phyloP scores from a whole-genome alignment of 2,113 vertebrate species.

The Synodontis membranacea region DNA sequence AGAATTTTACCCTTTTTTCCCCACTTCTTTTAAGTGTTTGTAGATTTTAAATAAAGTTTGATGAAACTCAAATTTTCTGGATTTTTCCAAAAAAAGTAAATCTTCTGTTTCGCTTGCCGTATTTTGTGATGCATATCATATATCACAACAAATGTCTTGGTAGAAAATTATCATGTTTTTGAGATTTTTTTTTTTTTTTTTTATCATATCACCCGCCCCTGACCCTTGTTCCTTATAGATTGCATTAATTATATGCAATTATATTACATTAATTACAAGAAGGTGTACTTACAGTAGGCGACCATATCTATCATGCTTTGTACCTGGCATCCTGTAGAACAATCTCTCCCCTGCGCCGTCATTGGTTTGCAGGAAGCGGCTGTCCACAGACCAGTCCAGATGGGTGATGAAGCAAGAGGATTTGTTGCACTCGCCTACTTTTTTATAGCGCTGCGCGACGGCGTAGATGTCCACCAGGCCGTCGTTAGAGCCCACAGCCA shows the following conservation, averaged over 20 bases:
- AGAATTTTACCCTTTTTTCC: too few relatives aligned
- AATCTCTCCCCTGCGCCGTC: slow-evolving; percentile 88
- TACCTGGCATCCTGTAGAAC: slow-evolving; percentile 96
- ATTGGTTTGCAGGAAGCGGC: slow-evolving; percentile 92
- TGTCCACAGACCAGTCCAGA: slow-evolving; percentile 96
- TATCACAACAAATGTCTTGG: background rate
- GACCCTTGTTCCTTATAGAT: too few relatives aligned
- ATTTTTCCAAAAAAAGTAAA: too few relatives aligned
- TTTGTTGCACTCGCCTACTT: slow-evolving; percentile 91
- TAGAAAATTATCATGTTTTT: background rate
- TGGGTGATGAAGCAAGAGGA: slow-evolving; percentile 94
- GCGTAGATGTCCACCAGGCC: slow-evolving; percentile 91
- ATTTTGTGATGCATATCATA: background rate
- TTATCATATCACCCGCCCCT: background rate
- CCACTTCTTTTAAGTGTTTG: too few relatives aligned
- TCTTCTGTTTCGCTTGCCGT: too few relatives aligned
- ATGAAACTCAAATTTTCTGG: too few relatives aligned
- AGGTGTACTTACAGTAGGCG: background rate
- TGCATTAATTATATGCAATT: background rate
- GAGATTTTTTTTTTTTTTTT: background rate
- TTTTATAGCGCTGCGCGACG: slow-evolving; percentile 91
- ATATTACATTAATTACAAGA: background rate
- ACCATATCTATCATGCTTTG: background rate
- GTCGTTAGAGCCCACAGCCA: slow-evolving; percentile 95
- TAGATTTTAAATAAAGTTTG: too few relatives aligned